These are phyloP conservation scores for Thunnus thynnus DNA, from an alignment of 2,113 vertebrate genomes.

Conservation along the genomic window DNA sequence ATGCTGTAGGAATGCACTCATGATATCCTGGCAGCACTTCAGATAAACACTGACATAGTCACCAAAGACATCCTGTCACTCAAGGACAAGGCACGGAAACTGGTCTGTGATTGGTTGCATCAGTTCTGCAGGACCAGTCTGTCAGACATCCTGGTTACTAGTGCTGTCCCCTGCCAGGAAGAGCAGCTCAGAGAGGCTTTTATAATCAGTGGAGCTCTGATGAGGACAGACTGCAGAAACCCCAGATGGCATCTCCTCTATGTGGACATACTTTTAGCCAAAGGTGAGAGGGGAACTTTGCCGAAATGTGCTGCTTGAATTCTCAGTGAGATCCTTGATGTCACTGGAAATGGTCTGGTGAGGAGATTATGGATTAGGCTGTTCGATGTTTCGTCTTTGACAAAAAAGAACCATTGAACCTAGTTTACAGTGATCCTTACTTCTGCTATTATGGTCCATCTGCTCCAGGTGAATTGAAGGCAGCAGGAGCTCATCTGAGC, in stretches of 20 bases:
- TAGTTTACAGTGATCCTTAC: constrained; percentile 20
- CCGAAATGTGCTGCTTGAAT: not conserved
- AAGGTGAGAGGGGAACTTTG: constrained; percentile 79
- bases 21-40: constrained; percentile 87
- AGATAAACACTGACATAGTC: constrained; percentile 80
- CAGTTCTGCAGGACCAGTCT: constrained; percentile 83
- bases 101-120: constrained; percentile 89
- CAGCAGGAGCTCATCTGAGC: constrained; percentile 85
- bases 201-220: constrained; percentile 80
- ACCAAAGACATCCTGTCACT: constrained; percentile 88
- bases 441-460: constrained; percentile 26
- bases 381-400: constrained; percentile 8
- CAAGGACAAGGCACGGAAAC: constrained; percentile 83
- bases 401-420: not conserved
- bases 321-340: not conserved
- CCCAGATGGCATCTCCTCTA: constrained; percentile 87
- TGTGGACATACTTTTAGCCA: constrained; percentile 86
- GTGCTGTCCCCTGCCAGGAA: constrained; percentile 60
- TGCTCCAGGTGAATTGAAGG: constrained; percentile 79
- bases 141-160: constrained; percentile 62
- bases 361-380: constrained; percentile 1
- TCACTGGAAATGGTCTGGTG: not conserved
- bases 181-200: constrained; percentile 83
- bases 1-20: constrained; percentile 88
- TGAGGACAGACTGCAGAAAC: constrained; percentile 80